A percentile compares a stretch with the other conserved stretches of the same genome.
Conservation (phyloP, 1,140 invertebrate species). For the Acromyrmex charruanus region DNA sequence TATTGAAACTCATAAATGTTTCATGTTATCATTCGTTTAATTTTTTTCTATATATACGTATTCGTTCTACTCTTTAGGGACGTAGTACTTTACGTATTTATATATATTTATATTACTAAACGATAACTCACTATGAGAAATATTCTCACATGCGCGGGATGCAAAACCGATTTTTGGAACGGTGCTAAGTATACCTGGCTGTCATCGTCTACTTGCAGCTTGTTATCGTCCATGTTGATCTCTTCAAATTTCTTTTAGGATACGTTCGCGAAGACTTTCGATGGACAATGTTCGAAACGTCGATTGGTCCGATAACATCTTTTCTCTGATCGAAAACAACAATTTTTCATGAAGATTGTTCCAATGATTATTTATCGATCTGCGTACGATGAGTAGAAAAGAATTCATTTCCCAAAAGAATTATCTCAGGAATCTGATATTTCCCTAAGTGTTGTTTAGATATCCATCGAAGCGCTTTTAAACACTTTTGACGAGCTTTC, state of each 20-base stretch:
- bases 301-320: conserved; percentile 39
- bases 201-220: conserved; percentile 73
- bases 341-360: not conserved
- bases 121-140: conserved; percentile 56
- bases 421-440: not conserved
- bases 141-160: conserved; percentile 59
- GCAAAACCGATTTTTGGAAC: conserved; percentile 58
- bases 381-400: no score
- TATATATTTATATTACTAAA: conserved; percentile 40
- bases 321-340: not conserved
- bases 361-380: not conserved
- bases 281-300: not conserved
- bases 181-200: conserved; percentile 74
- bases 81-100: conserved; percentile 16
- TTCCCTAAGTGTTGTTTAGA: not conserved
- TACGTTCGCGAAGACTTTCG: not conserved
- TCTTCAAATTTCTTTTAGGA: not conserved
- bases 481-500: not conserved
- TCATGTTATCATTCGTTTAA: conserved; percentile 2
- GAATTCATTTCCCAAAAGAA: not conserved
- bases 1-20: not conserved
- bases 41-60: conserved; percentile 1
- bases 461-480: not conserved
- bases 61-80: not conserved
- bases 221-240: conserved; percentile 72